Evolutionary conservation across 2,888 invertebrate genomes (phyloP), one percentile per base, ranked within the genome.

Genomic region (Pediacus dermestoides): DNA sequence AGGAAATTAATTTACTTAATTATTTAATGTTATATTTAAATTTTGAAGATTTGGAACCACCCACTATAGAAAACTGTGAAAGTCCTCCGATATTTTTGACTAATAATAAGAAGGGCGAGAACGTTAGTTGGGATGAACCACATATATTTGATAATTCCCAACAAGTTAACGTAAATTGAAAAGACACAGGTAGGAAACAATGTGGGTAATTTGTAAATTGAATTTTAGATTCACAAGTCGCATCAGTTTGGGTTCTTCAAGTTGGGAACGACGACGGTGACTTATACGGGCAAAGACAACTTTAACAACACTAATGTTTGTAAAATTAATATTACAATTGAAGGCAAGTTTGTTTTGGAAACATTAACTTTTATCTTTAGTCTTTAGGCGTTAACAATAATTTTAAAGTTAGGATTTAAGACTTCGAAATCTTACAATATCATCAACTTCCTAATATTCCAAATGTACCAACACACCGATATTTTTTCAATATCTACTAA

Each of bases 41-140:
- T 32, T 28, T 28, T 52, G 39, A 51, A 75, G 78, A 81, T 58
- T 62, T 62, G 3, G 77, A 79, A 53, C 68, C 75, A 16, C 81
- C 81, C 1, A 66, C 55, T 2, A 68, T 78, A 6, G 78, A 79
- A 51, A 70, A 72, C 38, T 84, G 83, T 55, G 63, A 74, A 7
- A 74, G 76, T 42, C 81, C 82, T 1, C 71, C 76, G 2, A 65
- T 69, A 16, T 74, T 74, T 43, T 59, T 70, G 16, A 57, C 66
- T 2, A 55, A 54, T 7, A 58, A 61, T 30, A 55, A 52, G 36
- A 46, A 42, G 2, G 67, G 64, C 2, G 61, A 61, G 16, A 74
- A 77, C 35, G 67, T 81, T 8, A 67, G 70, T 7, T 80, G 80
- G 77, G 74, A 75, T 35, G 78, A 78, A 52, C 81, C 81, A 2